These are phyloP conservation scores for Otolemur garnettii DNA, from an alignment of 2,113 vertebrate genomes.

Conservation along the genomic window DNA sequence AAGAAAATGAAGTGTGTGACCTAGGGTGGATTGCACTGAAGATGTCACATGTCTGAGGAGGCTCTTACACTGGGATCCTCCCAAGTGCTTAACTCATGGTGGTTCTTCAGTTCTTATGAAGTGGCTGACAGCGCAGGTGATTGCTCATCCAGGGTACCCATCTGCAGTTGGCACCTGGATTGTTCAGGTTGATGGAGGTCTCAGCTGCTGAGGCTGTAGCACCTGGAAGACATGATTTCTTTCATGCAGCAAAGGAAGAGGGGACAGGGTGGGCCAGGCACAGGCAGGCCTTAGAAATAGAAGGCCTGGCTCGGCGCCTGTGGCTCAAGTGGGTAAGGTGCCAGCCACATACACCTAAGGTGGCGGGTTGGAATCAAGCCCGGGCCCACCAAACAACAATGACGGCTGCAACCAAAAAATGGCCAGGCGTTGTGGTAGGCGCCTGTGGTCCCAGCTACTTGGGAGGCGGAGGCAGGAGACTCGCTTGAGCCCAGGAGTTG, in stretches of 20 bases:
- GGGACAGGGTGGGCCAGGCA: fast-evolving
- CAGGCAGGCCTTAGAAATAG: not conserved
- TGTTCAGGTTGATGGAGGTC: not conserved
- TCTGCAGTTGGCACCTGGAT: not conserved
- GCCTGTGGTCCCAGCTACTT: no score
- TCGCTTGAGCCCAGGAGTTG: no score
- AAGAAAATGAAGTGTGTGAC: not conserved
- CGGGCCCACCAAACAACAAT: no score
- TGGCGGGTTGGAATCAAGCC: no score
- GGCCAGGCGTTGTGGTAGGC: no score
- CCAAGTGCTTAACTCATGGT: not conserved
- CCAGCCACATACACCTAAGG: no score
- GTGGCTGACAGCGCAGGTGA: not conserved
- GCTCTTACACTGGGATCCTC: not conserved
- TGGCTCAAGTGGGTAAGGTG: no score
- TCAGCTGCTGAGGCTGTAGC: not conserved
- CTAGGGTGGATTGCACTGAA: fast-evolving
- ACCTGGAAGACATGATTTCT: not conserved
- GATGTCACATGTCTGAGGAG: fast-evolving
- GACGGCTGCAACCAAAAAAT: no score
- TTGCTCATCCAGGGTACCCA: not conserved
- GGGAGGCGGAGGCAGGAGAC: no score
- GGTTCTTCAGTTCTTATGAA: not conserved
- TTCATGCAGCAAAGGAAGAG: not conserved
- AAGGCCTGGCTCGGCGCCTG: not conserved